Conservation (phyloP, 1,140 invertebrate genomes). For the Eupristina koningsbergeri region DNA sequence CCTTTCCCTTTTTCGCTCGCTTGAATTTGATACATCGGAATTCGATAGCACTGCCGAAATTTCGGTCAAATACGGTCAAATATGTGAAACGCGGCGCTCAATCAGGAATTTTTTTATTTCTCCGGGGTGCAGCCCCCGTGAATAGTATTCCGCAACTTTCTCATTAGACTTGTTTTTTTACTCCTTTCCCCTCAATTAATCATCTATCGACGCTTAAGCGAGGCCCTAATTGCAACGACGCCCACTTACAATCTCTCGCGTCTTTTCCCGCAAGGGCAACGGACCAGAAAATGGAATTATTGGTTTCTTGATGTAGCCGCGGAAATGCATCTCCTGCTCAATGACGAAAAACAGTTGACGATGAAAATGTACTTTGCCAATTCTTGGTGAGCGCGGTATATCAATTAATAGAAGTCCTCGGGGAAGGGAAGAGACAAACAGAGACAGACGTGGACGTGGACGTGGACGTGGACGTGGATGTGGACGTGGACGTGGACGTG, state of each 20-base stretch:
- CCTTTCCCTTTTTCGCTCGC: not conserved
- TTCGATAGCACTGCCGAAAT: conserved; percentile 26
- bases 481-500: not conserved
- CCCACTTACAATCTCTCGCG: not conserved
- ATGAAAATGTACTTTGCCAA: too few species aligned
- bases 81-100: too few species aligned
- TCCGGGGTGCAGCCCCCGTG: too few species aligned
- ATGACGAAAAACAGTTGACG: not conserved
- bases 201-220: not conserved
- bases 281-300: conserved; percentile 30
- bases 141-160: not conserved
- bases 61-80: not conserved
- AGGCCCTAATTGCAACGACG: not conserved
- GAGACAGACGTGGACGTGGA: too few species aligned
- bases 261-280: not conserved
- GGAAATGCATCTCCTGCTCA: not conserved
- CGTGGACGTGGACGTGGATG: not conserved
- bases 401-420: not conserved
- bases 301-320: not conserved
- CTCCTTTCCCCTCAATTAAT: not conserved
- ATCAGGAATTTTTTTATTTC: not conserved
- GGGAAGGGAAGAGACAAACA: not conserved
- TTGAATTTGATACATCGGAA: conserved; percentile 26
- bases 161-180: not conserved
- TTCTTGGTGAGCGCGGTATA: not conserved